Evolutionary conservation across 2,797 vertebrate species (phyloP), one percentile per base, ranked within the genome.

Genomic region (Lutjanus campechanus): DNA sequence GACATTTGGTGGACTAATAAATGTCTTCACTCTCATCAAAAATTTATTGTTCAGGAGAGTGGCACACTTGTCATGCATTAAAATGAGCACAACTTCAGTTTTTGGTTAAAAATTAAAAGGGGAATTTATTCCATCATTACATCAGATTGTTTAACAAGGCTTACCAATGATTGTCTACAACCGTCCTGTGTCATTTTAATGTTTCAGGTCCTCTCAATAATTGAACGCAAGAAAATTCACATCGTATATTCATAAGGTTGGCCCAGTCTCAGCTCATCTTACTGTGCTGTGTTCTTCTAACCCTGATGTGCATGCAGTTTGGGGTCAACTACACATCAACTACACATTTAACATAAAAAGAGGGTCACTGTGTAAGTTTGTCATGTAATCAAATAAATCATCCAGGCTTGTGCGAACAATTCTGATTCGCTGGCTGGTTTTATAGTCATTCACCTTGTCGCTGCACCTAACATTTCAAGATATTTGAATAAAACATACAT

Each of bases 141-240:
- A 79, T 93, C 85, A 89, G 85, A 89, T 73, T 89, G 76, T 87
- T 72, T 88, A 87, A 90, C 69, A 81, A 85, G 81, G 25, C 64
- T 82, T 54, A 78, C 68, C 41, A 43, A 68, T 81, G 81, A 89
- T 84, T 81, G 75, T 88, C 87, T 86, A 80, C 82, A 85, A 85
- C 77, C 13, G 5, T 62, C 78, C 61, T 80, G 73, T 91, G 76
- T 91, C 85, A 73, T 89, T 86, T 92, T 73, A 92, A 91, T 89
- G 70, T 91, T 92, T 91, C 69, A 90, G 68, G 41, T 76, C 65
- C 55, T 77, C 75, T 93, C 6, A 93, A 92, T 92, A 80, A 92
- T 93, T 90, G 17, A 92, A 69, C 66, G 73, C 62, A 15, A 29
- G 59, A 82, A 72, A 82, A 89, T 90, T 82, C 73, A 53, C 85